Percentiles rank a stretch among this genome's conserved stretches.
These are phyloP conservation scores for Phengaris alcon DNA, from an alignment of 2,888 invertebrate species.

Conservation along the genomic window DNA sequence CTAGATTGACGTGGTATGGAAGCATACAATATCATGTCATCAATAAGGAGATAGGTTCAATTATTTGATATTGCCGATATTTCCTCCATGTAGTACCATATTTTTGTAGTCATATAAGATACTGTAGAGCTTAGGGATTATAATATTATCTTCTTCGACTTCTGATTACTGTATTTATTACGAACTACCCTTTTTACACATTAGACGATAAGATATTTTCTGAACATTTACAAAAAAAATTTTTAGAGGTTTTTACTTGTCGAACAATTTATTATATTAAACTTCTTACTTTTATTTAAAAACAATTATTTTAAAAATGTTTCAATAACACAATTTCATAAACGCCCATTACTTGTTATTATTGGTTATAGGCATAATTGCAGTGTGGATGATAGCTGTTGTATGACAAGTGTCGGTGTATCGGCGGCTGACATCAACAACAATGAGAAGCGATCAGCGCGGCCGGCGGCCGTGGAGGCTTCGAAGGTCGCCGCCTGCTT, in stretches of 20 bases:
- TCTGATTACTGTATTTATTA: background rate
- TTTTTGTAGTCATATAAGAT: too few species aligned
- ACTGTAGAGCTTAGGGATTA: background rate
- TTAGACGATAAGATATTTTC: constrained; percentile 1
- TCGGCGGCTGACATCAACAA: constrained; percentile 39
- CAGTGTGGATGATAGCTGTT: constrained; percentile 3
- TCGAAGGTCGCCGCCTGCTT: constrained; percentile 69
- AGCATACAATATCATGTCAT: too few species aligned
- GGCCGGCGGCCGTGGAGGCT: constrained; percentile 71
- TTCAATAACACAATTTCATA: background rate
- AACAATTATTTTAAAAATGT: background rate
- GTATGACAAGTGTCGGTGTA: constrained; percentile 15
- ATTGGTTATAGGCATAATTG: background rate
- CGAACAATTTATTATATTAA: background rate
- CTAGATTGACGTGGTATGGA: too few species aligned
- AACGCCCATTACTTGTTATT: background rate
- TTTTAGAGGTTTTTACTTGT: background rate
- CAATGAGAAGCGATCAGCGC: constrained; percentile 58
- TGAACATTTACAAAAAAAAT: constrained; percentile 6
- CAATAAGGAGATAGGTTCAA: too few species aligned
- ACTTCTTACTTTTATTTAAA: constrained; percentile 3
- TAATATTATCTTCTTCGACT: background rate
- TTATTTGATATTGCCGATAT: too few species aligned
- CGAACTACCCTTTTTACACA: constrained; percentile 2
- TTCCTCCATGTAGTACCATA: too few species aligned